These are phyloP conservation scores for Drosophila prostipennis DNA, from an alignment of 2,888 invertebrate genomes.

Conservation along the genomic window DNA sequence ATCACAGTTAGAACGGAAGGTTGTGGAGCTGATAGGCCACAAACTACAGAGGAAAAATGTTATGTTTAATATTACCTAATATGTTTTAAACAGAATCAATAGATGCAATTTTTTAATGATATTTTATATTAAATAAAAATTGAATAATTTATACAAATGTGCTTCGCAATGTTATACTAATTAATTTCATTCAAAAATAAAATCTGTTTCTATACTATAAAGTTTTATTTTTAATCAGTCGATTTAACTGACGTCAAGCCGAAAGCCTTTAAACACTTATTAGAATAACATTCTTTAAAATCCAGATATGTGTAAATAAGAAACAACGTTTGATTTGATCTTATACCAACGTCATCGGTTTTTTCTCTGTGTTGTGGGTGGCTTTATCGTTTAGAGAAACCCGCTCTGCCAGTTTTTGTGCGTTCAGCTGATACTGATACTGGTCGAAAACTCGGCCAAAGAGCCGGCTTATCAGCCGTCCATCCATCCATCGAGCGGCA, in stretches of 20 bases:
- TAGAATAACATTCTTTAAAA: neutral
- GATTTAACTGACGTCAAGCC: neutral
- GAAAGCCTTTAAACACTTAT: neutral
- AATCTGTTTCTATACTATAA: no score
- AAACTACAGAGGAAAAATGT: slow-evolving; percentile 2
- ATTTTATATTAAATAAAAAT: no score
- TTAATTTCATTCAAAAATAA: no score
- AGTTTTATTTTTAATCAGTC: neutral
- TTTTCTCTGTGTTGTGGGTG: slow-evolving; percentile 2
- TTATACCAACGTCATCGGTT: neutral
- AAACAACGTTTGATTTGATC: no score
- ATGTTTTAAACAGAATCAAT: no score
- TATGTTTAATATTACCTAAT: no score
- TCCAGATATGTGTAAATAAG: neutral
- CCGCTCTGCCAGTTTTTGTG: slow-evolving; percentile 2
- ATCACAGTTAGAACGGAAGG: slow-evolving; percentile 35
- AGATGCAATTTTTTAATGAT: no score
- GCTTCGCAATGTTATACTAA: no score
- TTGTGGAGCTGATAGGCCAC: slow-evolving; percentile 16
- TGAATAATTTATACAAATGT: no score
- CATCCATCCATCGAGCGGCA: neutral
- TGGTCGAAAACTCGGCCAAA: slow-evolving; percentile 10
- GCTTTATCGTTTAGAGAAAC: neutral
- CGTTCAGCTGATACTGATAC: slow-evolving; percentile 6
- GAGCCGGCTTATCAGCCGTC: slow-evolving; percentile 19